Evolutionary conservation across 1,140 invertebrate species (phyloP), one percentile per base, ranked within the genome.

Genomic region (Dinothrombium tinctorium): DNA sequence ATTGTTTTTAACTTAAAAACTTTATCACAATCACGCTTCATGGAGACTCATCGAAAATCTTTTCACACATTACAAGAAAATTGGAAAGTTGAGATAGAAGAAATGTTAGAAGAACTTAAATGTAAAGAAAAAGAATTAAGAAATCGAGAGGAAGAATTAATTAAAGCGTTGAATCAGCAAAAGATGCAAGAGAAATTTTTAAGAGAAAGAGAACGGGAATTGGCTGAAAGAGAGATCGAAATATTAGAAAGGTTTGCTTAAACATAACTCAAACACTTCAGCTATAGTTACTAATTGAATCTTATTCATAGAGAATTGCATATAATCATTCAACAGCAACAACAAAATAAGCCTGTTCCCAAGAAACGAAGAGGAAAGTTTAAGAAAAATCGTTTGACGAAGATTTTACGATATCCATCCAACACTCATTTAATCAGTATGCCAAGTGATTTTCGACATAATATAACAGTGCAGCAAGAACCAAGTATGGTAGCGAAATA

Each of bases 21-120:
- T 45, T 5, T 69, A 9, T 36, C 33, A 4, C 69, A 74, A 45
- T 92, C 80, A 14, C 72, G 81, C 41, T 92, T 94, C 58, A 80
- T 81, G 24, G 69, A 76, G 49, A 87, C 79, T 24, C 82, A 81
- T 11, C 80, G 90, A 54, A 84, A 94, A 56, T 84, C 78, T 36
- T 94, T 94, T 65, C 83, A 90, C 56, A 83, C 78, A 3, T 80
- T 94, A 74, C 87, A 95, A 60, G 82, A 92, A 50, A 76, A 83
- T 48, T 95, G 89, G 87, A 72, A 79, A 43, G 63, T 75, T 35
- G 89, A 95, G 61, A 94, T 95, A 49, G 81, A 87, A 14, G 74
- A 82, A 59, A 86, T 90, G 58, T 73, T 95, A 45, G 67, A 77
- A 48, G 83, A 87, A 53, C 67, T 95, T 49, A 70, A 81, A 54